phyloP scores from a whole-genome alignment of 2,797 vertebrate species.

The Glyptemys insculpta region DNA sequence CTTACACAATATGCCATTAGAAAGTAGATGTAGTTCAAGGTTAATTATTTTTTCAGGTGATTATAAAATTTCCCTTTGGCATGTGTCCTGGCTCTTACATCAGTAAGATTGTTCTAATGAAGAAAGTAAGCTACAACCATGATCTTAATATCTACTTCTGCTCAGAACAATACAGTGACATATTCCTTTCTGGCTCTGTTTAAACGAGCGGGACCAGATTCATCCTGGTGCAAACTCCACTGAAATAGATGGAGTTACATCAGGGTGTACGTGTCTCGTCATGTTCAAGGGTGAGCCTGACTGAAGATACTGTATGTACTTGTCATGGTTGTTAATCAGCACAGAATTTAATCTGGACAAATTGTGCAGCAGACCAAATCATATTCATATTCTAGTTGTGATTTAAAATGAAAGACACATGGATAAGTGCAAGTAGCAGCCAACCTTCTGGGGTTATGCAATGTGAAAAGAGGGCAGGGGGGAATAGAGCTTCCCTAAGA shows the following conservation, averaged over 20 bases:
- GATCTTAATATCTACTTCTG: background rate
- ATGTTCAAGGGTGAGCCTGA: background rate
- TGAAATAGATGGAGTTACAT: slow-evolving; percentile 10
- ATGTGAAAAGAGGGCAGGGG: background rate
- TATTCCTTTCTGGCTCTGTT: slow-evolving; percentile 30
- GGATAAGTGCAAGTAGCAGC: background rate
- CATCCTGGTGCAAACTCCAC: background rate
- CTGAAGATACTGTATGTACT: background rate
- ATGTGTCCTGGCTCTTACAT: slow-evolving; percentile 24
- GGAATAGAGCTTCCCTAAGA: background rate
- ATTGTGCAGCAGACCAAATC: slow-evolving; percentile 14
- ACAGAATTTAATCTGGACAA: background rate
- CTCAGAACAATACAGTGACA: slow-evolving; percentile 6
- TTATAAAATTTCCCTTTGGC: slow-evolving; percentile 13
- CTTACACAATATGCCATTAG: slow-evolving; percentile 45
- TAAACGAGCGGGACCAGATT: slow-evolving; percentile 16
- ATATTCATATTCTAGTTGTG: background rate
- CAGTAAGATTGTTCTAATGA: slow-evolving; percentile 7
- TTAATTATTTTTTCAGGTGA: slow-evolving; percentile 23
- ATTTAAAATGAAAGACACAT: background rate
- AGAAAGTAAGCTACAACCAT: background rate
- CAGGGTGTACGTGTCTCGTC: background rate
- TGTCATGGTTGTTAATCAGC: background rate
- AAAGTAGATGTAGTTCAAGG: slow-evolving; percentile 25
- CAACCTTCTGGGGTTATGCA: background rate